Percentiles rank a stretch among this genome's conserved stretches.
These are phyloP conservation scores for Heterotilapia buettikoferi DNA, from an alignment of 2,113 vertebrate species.

Conservation along the genomic window DNA sequence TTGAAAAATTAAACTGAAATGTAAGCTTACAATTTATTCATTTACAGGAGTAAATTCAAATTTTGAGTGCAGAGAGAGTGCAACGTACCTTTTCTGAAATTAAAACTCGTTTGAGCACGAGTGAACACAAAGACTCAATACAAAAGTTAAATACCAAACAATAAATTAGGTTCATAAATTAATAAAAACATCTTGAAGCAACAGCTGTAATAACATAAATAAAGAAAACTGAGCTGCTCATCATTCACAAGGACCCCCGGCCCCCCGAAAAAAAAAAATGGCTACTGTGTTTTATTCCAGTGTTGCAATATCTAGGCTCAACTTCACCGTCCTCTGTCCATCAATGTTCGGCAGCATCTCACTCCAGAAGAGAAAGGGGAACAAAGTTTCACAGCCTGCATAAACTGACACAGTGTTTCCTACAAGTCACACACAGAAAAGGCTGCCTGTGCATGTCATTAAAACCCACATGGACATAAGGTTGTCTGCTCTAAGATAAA, in stretches of 20 bases:
- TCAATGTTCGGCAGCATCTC: not conserved
- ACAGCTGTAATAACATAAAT: slow-evolving; percentile 58
- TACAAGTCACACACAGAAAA: slow-evolving; percentile 3
- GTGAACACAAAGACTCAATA: slow-evolving; percentile 44
- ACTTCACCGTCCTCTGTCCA: not conserved
- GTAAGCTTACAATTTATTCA: slow-evolving; percentile 12
- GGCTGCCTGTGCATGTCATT: slow-evolving; percentile 36
- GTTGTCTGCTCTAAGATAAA: not conserved
- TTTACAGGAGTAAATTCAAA: slow-evolving; percentile 18
- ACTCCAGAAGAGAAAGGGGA: not conserved
- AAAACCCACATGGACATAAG: slow-evolving; percentile 6
- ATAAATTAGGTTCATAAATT: slow-evolving; percentile 74
- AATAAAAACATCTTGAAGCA: slow-evolving; percentile 57
- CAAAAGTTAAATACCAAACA: slow-evolving; percentile 71
- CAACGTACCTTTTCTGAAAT: not conserved
- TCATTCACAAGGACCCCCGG: slow-evolving; percentile 35
- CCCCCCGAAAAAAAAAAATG: not conserved
- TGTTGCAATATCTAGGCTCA: slow-evolving; percentile 45
- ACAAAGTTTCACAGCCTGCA: slow-evolving; percentile 24
- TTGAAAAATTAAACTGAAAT: slow-evolving; percentile 44
- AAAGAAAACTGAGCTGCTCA: slow-evolving; percentile 58
- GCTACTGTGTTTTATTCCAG: slow-evolving; percentile 60
- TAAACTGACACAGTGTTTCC: slow-evolving; percentile 20
- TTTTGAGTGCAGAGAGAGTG: slow-evolving; percentile 21
- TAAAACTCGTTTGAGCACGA: slow-evolving; percentile 19